These are phyloP conservation scores for Tragelaphus scriptus DNA, from an alignment of 2,113 vertebrate genomes.

Conservation along the genomic window DNA sequence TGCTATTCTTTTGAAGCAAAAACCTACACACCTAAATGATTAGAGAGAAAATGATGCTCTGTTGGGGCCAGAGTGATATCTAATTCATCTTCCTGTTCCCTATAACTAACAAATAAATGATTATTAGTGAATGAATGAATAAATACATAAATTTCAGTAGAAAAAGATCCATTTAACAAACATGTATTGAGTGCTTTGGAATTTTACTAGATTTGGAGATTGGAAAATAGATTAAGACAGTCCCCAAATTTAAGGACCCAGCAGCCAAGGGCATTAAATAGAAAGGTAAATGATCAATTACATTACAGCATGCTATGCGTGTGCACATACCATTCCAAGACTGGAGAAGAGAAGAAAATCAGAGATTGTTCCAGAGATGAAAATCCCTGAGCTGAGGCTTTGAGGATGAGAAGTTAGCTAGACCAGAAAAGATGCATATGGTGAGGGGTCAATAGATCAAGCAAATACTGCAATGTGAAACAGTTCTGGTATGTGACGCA, in stretches of 20 bases:
- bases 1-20: slow-evolving; percentile 6
- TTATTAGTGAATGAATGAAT: neutral
- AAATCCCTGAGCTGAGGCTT: neutral
- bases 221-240: neutral
- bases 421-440: neutral
- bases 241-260: neutral
- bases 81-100: neutral
- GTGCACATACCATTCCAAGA: neutral
- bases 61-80: neutral
- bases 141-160: neutral
- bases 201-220: neutral
- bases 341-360: neutral
- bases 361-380: neutral
- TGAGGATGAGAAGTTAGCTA: neutral
- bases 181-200: neutral
- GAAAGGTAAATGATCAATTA: neutral
- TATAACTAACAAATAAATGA: neutral
- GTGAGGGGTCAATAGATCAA: neutral
- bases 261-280: neutral
- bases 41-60: neutral
- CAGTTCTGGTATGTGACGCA: neutral
- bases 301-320: neutral
- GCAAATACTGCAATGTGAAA: neutral
- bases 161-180: neutral
- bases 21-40: neutral